Base-by-base conservation (phyloP, 2,888 invertebrate species). In the Erebia aethiops region DNA sequence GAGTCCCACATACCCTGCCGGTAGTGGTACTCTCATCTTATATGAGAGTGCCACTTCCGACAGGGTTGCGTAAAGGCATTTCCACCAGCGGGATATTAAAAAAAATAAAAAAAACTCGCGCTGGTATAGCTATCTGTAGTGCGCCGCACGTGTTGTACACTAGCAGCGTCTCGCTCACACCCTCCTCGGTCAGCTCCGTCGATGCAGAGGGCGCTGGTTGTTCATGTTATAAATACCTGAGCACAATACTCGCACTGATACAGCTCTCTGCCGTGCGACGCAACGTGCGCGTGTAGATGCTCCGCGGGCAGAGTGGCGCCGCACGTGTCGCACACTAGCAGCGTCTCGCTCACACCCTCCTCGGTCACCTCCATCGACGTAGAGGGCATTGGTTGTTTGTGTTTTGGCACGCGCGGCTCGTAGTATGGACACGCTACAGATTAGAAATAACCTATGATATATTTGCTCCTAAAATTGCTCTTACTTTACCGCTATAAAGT, bases 71-170 rank as follows among this genome's bases (percentile, higher is more conserved):
- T 26, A 26, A 3, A 26, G 2, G 26, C 26, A 26, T 26, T 26
- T 26, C 26, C 2, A 26, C 26, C 26, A 26, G 26, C 26, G 26
- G 26, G 26, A 4, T 3, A 26, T 4, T 3, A 26, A 26, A 26
- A 26, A 2, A 26, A 21, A n/a, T n/a, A 86, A 84, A 61, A 91
- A 91, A 68, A 87, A 87, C 69, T 90, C 88, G 74, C 91, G 91
- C 0, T 90, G 87, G 77, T 83, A 87, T 61, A 87, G 14, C 9
- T 62, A 18, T 84, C 84, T 0, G 85, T 76, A 0, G 84, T 84
- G 86, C 81, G 3, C 92, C 92, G 74, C 92, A 92, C 0, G 87
- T 81, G 76, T 92, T 92, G 73, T 92, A 92, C 52, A 92, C 85
- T 77, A 85, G 81, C 2, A 80, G 83, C 8, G 80, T 80, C 49